phyloP scores from a whole-genome alignment of 2,797 vertebrate genomes.

The Myripristis murdjan region DNA sequence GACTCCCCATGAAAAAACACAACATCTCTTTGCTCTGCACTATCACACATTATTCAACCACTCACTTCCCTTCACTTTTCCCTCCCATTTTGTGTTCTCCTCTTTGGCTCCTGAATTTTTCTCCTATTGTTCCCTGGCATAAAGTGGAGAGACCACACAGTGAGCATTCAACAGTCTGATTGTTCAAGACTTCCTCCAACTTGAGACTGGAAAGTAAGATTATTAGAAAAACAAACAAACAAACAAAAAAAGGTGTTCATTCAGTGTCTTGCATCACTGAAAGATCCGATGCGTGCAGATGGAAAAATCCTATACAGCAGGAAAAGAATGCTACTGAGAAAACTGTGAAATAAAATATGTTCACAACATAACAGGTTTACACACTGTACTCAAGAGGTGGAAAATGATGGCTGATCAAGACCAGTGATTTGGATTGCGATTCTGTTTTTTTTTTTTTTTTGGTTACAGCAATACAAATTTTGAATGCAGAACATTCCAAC shows the following conservation, averaged over 20 bases:
- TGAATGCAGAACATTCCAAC: no score
- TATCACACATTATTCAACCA: slow-evolving; percentile 6
- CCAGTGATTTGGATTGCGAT: slow-evolving; percentile 44
- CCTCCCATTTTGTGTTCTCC: slow-evolving; percentile 53
- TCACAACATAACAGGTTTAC: slow-evolving; percentile 47
- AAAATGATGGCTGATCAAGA: slow-evolving; percentile 21
- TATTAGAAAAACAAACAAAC: neutral
- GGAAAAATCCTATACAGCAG: slow-evolving; percentile 19
- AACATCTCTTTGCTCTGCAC: neutral
- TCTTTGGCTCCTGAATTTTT: slow-evolving; percentile 11
- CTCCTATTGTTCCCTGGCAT: slow-evolving; percentile 13
- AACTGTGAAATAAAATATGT: slow-evolving; percentile 28
- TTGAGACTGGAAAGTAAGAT: slow-evolving; percentile 4
- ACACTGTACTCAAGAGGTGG: slow-evolving; percentile 36
- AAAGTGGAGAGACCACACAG: slow-evolving; percentile 46
- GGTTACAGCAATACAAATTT: slow-evolving; percentile 42
- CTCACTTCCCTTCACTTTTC: slow-evolving; percentile 36
- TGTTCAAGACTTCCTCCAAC: neutral
- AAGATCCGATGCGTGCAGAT: slow-evolving; percentile 21
- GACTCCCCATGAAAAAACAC: neutral
- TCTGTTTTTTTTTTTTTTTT: no score
- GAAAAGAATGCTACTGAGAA: neutral
- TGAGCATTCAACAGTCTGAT: slow-evolving; percentile 17
- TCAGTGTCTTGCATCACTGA: neutral
- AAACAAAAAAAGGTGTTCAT: no score